Base-by-base conservation (phyloP, 30 jellyfish, hydroid and myxozoan species). In the Thelohanellus kitauei region DNA sequence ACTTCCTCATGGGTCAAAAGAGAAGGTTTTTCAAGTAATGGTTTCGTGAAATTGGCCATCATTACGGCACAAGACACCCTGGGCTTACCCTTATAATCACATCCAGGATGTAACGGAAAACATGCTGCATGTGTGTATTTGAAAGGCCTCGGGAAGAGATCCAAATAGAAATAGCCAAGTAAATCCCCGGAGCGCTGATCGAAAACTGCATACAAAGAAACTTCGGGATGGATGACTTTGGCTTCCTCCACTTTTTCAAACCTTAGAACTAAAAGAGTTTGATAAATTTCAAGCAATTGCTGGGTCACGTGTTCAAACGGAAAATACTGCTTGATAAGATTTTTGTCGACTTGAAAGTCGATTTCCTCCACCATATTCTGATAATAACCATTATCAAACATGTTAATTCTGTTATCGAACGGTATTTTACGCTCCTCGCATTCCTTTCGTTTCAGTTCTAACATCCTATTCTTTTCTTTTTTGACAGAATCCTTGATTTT, bases 121-220 rank as follows among this genome's bases (percentile, higher is more conserved):
- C 90, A 67, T 12, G 90, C 90, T 12, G 90, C 90, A 59, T 67
- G 90, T 21, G 85, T 35, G 44, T 57, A 67, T 42, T 67, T 67
- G 1, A 80, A 82, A 27, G 60, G 85, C 35, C 90, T 53, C 35
- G 90, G 90, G 48, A 49, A 67, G 29, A 67, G 56, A 48, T 67
- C 90, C 66, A 67, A 42, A 47, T 67, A 67, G 43, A 67, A 67
- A 42, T 67, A 67, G 18, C 90, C 90, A 42, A 58, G 22, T 47
- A 53, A 41, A 11, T 58, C 64, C 16, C 40, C 23, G 10, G 80
- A 25, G 3, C 48, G 64, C 14, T 17, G 39, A 15, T 67, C 90
- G 13, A 14, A 39, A 3, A 67, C 90, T 30, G 82, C 53, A 45
- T 52, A 67, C 85, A 67, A 31, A 14, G 66, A 47, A 16, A 67